Percentiles rank a stretch among this genome's conserved stretches.
These are phyloP conservation scores for Nycticebus coucang DNA, from an alignment of 2,113 vertebrate genomes.

Conservation along the genomic window DNA sequence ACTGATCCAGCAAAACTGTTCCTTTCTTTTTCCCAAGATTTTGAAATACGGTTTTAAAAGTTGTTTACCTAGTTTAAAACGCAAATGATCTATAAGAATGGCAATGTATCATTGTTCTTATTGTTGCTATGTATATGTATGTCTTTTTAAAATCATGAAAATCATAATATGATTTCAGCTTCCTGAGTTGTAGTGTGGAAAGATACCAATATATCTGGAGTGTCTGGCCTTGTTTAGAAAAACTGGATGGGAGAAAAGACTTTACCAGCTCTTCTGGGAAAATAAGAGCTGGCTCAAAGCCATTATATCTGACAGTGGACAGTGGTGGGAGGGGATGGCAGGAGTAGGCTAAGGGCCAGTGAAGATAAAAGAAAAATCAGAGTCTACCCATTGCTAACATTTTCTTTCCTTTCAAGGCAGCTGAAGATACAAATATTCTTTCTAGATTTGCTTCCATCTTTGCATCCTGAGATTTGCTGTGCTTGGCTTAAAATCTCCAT, in stretches of 20 bases:
- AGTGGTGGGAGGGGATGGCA: background rate
- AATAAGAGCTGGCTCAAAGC: background rate
- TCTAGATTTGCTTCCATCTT: background rate
- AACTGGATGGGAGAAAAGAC: background rate
- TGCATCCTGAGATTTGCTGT: background rate
- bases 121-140: background rate
- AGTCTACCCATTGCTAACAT: background rate
- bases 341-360: background rate
- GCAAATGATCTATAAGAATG: background rate
- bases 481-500: background rate
- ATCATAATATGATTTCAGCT: background rate
- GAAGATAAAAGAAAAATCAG: background rate
- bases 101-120: background rate
- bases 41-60: slow-evolving; percentile 5
- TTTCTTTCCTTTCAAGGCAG: background rate
- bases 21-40: background rate
- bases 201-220: background rate
- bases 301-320: background rate
- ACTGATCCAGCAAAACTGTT: background rate
- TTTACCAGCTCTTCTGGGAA: background rate
- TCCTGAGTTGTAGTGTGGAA: background rate
- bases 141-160: background rate
- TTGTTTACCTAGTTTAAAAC: background rate
- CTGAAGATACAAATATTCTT: background rate
- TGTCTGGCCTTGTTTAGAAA: background rate